Evolutionary conservation across 2,113 vertebrate species (phyloP).

Genomic region (Nanorana parkeri): DNA sequence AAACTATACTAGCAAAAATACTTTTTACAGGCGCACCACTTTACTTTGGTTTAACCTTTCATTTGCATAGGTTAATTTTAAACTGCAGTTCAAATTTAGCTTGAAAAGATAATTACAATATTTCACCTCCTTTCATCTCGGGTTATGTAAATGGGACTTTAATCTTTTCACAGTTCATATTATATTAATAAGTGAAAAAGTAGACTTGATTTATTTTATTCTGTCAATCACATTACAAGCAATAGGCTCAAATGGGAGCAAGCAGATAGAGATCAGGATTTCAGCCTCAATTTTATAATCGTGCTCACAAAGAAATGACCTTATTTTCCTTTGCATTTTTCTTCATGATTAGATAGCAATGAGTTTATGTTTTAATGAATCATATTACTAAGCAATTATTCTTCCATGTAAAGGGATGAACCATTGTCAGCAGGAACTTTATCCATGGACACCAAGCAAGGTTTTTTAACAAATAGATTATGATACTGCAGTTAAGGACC

Average conservation of each 20-base stretch:
- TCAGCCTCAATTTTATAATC: constrained; percentile 60
- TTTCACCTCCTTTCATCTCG: constrained; percentile 83
- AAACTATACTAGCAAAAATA: constrained; percentile 65
- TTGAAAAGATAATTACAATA: constrained; percentile 97
- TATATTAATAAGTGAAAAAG: constrained; percentile 74
- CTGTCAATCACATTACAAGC: constrained; percentile 75
- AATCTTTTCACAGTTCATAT: constrained; percentile 77
- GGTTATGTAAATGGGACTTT: constrained; percentile 91
- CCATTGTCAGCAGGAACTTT: constrained; percentile 7
- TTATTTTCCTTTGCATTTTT: constrained; percentile 47
- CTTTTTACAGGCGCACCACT: constrained; percentile 65
- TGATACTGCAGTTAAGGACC: background rate
- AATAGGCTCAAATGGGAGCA: constrained; percentile 64
- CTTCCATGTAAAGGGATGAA: constrained; percentile 46
- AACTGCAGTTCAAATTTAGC: constrained; percentile 91
- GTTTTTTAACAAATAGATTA: background rate
- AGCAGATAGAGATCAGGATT: constrained; percentile 74
- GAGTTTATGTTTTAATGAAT: constrained; percentile 51
- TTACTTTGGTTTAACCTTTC: constrained; percentile 78
- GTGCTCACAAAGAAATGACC: constrained; percentile 52
- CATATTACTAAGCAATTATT: constrained; percentile 46
- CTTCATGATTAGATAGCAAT: constrained; percentile 40
- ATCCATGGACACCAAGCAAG: background rate
- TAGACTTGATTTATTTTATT: constrained; percentile 77
- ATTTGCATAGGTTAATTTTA: constrained; percentile 97